Conservation (phyloP, 2,113 vertebrate genomes). For the Noctilio leporinus region DNA sequence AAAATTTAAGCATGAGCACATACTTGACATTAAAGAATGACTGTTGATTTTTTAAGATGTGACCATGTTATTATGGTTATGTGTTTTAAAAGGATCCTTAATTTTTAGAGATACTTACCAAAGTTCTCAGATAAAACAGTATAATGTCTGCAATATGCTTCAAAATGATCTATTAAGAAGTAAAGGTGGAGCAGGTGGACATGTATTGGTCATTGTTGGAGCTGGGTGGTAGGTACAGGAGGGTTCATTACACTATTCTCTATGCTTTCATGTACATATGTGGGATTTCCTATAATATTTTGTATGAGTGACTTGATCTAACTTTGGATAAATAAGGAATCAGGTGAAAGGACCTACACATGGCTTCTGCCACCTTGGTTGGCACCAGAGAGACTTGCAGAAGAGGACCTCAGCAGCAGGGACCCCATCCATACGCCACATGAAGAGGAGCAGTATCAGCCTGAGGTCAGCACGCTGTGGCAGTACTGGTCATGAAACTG, state of each 20-base stretch:
- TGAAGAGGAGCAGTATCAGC: neutral
- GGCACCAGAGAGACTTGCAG: neutral
- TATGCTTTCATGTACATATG: neutral
- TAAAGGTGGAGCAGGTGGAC: neutral
- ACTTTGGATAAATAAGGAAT: neutral
- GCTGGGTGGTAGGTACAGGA: neutral
- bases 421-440: accelerated
- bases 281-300: neutral
- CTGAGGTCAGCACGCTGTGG: neutral
- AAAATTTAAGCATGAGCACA: neutral
- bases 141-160: neutral
- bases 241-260: neutral
- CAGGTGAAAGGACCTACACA: neutral
- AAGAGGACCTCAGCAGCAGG: neutral
- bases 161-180: neutral
- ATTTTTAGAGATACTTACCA: neutral
- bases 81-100: neutral
- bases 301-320: neutral
- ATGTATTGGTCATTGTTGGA: neutral
- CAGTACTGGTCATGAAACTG: neutral
- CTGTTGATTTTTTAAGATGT: neutral
- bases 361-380: neutral
- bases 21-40: neutral
- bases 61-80: neutral
- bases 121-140: neutral